Percentiles rank a stretch among this genome's conserved stretches.
Evolutionary conservation across 2,888 invertebrate species (phyloP).

Genomic region (Physocephala rufipes): DNA sequence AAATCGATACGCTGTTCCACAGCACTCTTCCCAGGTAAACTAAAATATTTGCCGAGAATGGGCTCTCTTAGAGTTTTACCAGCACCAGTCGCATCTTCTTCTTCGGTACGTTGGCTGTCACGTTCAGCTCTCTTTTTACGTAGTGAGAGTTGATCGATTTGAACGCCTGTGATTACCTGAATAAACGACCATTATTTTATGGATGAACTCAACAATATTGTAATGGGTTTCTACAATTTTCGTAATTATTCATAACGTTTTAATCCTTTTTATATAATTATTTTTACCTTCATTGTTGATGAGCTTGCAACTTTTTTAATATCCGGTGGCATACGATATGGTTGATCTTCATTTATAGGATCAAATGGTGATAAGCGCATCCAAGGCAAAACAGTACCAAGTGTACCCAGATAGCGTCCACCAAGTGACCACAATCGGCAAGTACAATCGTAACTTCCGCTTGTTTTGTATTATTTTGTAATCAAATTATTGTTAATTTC

Average conservation of each 20-base stretch:
- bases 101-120: slow-evolving; percentile 38
- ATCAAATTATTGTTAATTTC: background rate
- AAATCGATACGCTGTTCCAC: slow-evolving; percentile 67
- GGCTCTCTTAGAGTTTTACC: slow-evolving; percentile 70
- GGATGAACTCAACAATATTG: background rate
- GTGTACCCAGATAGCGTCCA: slow-evolving; percentile 77
- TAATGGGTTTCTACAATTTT: background rate
- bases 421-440: slow-evolving; percentile 79
- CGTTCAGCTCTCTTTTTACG: slow-evolving; percentile 18
- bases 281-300: slow-evolving; percentile 76
- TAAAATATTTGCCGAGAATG: slow-evolving; percentile 71
- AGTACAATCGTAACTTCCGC: slow-evolving; percentile 76
- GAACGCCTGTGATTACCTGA: slow-evolving; percentile 46
- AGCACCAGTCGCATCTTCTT: slow-evolving; percentile 61
- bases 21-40: slow-evolving; percentile 65
- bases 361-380: slow-evolving; percentile 67
- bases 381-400: slow-evolving; percentile 78
- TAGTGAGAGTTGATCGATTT: slow-evolving; percentile 37
- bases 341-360: slow-evolving; percentile 61
- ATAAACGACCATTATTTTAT: background rate
- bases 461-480: slow-evolving; percentile 50
- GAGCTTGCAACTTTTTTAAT: slow-evolving; percentile 78
- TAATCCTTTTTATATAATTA: too few species aligned
- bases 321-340: slow-evolving; percentile 75
- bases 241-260: too few species aligned